phyloP scores from a whole-genome alignment of 37 sponge, comb jelly and placozoan genomes.

The Halichondria panicea region DNA sequence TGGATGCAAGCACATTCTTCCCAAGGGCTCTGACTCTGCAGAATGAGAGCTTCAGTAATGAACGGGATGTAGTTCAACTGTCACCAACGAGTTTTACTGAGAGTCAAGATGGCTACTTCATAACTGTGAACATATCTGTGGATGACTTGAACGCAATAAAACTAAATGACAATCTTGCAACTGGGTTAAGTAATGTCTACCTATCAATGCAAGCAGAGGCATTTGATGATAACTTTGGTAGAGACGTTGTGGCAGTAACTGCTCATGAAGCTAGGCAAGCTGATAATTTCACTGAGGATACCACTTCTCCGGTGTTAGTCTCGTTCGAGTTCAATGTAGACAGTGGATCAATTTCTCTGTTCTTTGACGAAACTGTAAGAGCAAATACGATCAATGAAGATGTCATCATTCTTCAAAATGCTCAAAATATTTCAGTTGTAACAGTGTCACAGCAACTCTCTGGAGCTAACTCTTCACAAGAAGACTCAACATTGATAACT shows the following conservation, averaged over 20 bases:
- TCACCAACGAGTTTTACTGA: slow-evolving; percentile 44
- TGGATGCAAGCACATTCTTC: slow-evolving; percentile 68
- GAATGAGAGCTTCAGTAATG: slow-evolving; percentile 15
- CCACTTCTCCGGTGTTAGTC: slow-evolving; percentile 64
- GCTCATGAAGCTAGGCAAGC: slow-evolving; percentile 53
- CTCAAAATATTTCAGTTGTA: slow-evolving; percentile 24
- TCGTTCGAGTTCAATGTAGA: slow-evolving; percentile 70
- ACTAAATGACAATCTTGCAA: slow-evolving; percentile 63
- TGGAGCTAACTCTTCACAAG: slow-evolving; percentile 30
- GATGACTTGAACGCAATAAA: slow-evolving; percentile 77
- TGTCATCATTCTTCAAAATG: slow-evolving; percentile 57
- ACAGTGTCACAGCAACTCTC: slow-evolving; percentile 20
- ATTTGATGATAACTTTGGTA: slow-evolving; percentile 77
- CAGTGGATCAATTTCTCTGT: slow-evolving; percentile 48
- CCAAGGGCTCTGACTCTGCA: slow-evolving; percentile 73
- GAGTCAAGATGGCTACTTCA: slow-evolving; percentile 80
- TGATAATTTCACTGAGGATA: slow-evolving; percentile 55
- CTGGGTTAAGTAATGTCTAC: slow-evolving; percentile 38
- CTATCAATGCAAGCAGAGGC: slow-evolving; percentile 77
- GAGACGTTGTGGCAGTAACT: slow-evolving; percentile 56
- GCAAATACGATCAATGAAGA: slow-evolving; percentile 52
- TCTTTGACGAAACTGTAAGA: slow-evolving; percentile 83
- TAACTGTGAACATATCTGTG: slow-evolving; percentile 64
- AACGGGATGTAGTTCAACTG: slow-evolving; percentile 44
- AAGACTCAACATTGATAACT: slow-evolving; percentile 57